Evolutionary conservation across 2,888 invertebrate genomes (phyloP).

Genomic region (Drosophila lacicola): DNA sequence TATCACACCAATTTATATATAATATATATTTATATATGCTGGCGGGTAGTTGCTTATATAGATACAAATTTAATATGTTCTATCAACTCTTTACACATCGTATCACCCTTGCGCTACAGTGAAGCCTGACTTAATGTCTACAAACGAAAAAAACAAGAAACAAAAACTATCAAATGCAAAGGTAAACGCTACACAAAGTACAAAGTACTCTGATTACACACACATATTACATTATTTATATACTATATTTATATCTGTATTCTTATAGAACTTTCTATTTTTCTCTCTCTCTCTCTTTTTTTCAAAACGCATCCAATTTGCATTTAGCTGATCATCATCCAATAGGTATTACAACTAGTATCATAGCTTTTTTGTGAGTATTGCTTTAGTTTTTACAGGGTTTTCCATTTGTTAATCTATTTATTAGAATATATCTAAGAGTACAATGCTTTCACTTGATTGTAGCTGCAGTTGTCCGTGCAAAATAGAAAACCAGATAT

Average conservation of each 20-base stretch:
- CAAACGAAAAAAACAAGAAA: conserved; percentile 7
- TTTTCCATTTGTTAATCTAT: conserved; percentile 47
- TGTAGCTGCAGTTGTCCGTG: conserved; percentile 44
- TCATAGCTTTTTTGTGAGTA: conserved; percentile 84
- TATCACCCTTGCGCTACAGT: conserved; percentile 79
- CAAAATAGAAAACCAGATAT: conserved; percentile 3
- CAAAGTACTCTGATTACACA: conserved; percentile 26
- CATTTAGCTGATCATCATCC: conserved; percentile 34
- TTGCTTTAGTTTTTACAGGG: conserved; percentile 82
- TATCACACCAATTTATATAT: conserved; percentile 82
- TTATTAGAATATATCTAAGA: conserved; percentile 22
- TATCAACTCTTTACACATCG: conserved; percentile 54
- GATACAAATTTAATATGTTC: conserved; percentile 56
- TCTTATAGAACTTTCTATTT: conserved; percentile 19
- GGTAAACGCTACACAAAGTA: conserved; percentile 56
- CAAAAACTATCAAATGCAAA: conserved; percentile 57
- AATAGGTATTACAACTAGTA: conserved; percentile 76
- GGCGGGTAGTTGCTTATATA: conserved; percentile 82
- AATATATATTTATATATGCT: conserved; percentile 65
- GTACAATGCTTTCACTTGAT: conserved; percentile 55
- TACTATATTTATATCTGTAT: conserved; percentile 27
- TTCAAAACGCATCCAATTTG: conserved; percentile 56
- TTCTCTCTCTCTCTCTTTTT: conserved; percentile 51
- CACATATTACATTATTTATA: conserved; percentile 17
- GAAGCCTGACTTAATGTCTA: conserved; percentile 76